Base-by-base conservation (phyloP, 2,888 invertebrate genomes). In the Dysmachus trigonus region DNA sequence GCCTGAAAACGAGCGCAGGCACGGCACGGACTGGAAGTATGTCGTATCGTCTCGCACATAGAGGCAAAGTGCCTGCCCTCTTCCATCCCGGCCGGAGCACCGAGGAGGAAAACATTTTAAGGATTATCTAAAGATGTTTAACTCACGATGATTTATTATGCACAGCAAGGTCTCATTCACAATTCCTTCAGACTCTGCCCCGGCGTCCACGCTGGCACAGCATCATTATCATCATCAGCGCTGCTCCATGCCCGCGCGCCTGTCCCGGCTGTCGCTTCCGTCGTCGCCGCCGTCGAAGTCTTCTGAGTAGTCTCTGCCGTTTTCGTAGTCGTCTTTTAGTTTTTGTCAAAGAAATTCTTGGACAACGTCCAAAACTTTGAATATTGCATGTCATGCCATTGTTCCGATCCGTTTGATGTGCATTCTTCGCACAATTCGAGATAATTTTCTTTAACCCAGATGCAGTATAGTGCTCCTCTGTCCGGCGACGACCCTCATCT, bases 331-430 rank as follows among this genome's bases (percentile, higher is more conserved):
- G 47, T 76, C 38, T n/a, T 76, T 38, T 76, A 76, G 76, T 35
- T 76, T 76, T 79, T 51, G 79, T 79, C 47, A 79, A 79, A 79
- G 51, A 51, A 79, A 79, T 79, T 79, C 30, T 79, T 79, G 79
- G 51, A 79, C 27, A 47, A 47, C 31, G 51, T 47, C 79, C 79
- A 79, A 79, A 79, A 73, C 33, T 79, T 79, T 30, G 79, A 51
- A 79, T 79, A 79, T 79, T 79, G 79, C 79, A 47, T 51, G 51
- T 79, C 79, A 79, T 79, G 79, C 79, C 47, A 79, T 79, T 79
- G 79, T 79, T 79, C 22, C 47, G 41, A 51, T 18, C 47, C 79
- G 79, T 79, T 79, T 79, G 51, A 79, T 47, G 79, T 30, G 31
- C 79, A 79, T 79, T 79, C 79, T 51, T 47, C 79, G 47, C 51